These are phyloP conservation scores for Bhutanitis thaidina DNA, from an alignment of 2,888 invertebrate genomes.

Conservation along the genomic window DNA sequence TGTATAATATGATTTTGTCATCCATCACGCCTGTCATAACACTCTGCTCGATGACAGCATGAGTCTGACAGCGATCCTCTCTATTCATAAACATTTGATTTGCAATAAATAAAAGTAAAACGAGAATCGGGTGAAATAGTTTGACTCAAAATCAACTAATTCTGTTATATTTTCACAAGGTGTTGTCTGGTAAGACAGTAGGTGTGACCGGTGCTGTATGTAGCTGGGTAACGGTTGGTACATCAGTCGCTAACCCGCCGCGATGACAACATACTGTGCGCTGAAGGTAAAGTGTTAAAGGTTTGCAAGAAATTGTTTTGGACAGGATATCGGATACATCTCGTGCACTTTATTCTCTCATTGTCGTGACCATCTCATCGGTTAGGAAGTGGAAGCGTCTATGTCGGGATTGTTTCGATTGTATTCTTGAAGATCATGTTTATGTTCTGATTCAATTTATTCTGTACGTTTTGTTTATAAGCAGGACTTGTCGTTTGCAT, in stretches of 20 bases:
- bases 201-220: conserved; percentile 74
- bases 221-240: conserved; percentile 72
- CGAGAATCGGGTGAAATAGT: conserved; percentile 60
- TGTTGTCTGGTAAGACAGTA: conserved; percentile 79
- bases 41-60: conserved; percentile 57
- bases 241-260: conserved; percentile 58
- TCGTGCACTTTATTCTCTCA: conserved; percentile 62
- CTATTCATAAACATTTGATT: conserved; percentile 51
- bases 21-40: conserved; percentile 54
- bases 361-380: conserved; percentile 71
- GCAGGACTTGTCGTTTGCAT: conserved; percentile 62
- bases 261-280: conserved; percentile 52
- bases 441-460: background rate
- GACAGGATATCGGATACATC: conserved; percentile 62
- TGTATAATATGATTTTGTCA: conserved; percentile 55
- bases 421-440: conserved; percentile 30
- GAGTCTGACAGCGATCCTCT: conserved; percentile 65
- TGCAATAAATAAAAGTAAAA: conserved; percentile 49
- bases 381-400: conserved; percentile 74
- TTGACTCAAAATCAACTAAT: conserved; percentile 78
- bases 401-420: conserved; percentile 18
- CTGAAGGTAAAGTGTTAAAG: conserved; percentile 75
- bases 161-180: conserved; percentile 79
- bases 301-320: conserved; percentile 63
- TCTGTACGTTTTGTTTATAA: background rate